A percentile compares a stretch with the other conserved stretches of the same genome.
These are phyloP conservation scores for Lepus timidus DNA, from an alignment of 2,113 vertebrate species.

Conservation along the genomic window DNA sequence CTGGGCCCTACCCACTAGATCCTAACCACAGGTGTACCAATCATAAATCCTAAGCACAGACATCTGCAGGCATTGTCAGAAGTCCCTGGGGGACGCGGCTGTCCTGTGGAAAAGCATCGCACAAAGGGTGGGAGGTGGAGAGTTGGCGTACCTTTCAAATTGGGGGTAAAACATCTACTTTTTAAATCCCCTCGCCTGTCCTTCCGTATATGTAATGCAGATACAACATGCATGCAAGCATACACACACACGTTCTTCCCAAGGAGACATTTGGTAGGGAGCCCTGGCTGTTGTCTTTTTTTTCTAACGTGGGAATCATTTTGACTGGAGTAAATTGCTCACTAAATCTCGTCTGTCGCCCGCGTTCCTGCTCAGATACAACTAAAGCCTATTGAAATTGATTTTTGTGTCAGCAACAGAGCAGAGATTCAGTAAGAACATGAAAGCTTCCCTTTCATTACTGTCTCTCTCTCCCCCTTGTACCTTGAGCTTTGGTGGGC, in stretches of 20 bases:
- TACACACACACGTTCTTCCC: background rate
- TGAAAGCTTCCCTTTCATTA: constrained; percentile 57
- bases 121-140: background rate
- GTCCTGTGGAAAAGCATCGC: background rate
- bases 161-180: background rate
- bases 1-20: background rate
- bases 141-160: background rate
- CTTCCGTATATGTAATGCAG: background rate
- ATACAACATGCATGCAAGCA: too few species aligned
- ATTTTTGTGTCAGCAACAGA: constrained; percentile 69
- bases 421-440: constrained; percentile 33
- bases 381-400: constrained; percentile 76
- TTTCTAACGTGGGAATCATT: constrained; percentile 25
- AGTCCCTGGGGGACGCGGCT: background rate
- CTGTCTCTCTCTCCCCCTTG: background rate
- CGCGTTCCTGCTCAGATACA: constrained; percentile 69
- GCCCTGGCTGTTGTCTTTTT: background rate
- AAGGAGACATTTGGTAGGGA: background rate
- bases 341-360: constrained; percentile 73
- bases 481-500: background rate
- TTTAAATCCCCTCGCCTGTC: background rate
- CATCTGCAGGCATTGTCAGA: background rate
- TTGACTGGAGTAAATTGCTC: constrained; percentile 60
- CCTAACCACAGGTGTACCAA: background rate
- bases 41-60: background rate